Evolutionary conservation across 2,888 invertebrate species (phyloP), one percentile per base, ranked within the genome.

Genomic region (Balanococcus diminutus): DNA sequence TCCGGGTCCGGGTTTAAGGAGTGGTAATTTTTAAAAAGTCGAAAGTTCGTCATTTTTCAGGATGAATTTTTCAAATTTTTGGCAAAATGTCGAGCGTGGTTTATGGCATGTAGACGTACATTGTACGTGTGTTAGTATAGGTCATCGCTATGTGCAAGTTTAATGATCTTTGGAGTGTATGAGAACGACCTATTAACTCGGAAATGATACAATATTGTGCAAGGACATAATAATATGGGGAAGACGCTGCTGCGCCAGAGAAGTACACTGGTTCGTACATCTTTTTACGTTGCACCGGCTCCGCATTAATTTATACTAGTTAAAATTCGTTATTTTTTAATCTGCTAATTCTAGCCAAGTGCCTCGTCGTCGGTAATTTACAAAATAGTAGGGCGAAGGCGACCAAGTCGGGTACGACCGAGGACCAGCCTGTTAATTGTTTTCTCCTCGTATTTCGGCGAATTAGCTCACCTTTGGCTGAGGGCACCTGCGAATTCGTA

Each of bases 121-220:
- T 36, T n/a, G n/a, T n/a, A n/a, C n/a, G 3, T 22, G 56, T 22
- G 67, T 67, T 28, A 31, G 67, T 79, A 36, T 36, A 79, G 75
- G 75, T 79, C 75, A 79, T 32, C 75, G n/a, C n/a, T 14, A 19
- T 22, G 56, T 32, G 75, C 75, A 32, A 79, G 75, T 79, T 79
- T 79, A 79, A 79, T 36, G 75, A 79, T 79, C 75, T 79, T 79
- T 36, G 28, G 36, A 36, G 75, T 31, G 25, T 79, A 36, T 36
- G 75, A 79, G 75, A 79, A 79, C 75, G 75, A 79, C 75, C 75
- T 79, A 79, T 79, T 79, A 79, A 79, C 75, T 79, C 75, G 75
- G 75, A 79, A 79, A 79, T 79, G 36, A 79, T 79, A 79, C 75
- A 79, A 79, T 79, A 79, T 79, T 79, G 75, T 79, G 75, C 75